Base-by-base conservation (phyloP, 1,140 invertebrate species). In the Drosophila ercepeae region DNA sequence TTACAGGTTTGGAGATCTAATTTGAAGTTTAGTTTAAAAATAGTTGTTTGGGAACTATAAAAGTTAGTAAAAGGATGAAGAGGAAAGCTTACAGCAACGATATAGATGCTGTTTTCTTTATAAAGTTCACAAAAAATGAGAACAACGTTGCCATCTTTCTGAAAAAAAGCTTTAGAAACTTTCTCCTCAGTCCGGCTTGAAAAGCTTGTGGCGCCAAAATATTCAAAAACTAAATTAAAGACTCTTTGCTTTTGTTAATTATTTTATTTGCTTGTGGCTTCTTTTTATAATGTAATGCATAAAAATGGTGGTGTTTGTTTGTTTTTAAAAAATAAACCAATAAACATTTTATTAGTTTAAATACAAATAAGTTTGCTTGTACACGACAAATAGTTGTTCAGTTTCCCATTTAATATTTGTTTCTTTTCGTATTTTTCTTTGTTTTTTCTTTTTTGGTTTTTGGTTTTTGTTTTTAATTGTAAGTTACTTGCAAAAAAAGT, bases 341-440 rank as follows among this genome's bases (percentile, higher is more conserved):
- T 84, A 83, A 78, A 84, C 81, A 79, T 75, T 75, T 79, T 68
- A 84, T 86, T 86, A 84, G 81, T 78, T 75, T 49, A 7, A 78
- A 84, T 84, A 84, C 60, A 84, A 84, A 86, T 78, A 75, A 83
- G 73, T 75, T 83, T 73, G 78, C 70, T 84, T 78, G 60, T 71
- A 84, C 60, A 83, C 79, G 79, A 83, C 79, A 83, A 84, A 78
- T 78, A 83, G 51, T 75, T 75, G 57, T 69, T 78, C 39, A 54
- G 42, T 73, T 78, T 39, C 46, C 59, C 53, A 57, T 70, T 57
- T 54, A 11, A 23, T 49, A 14, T 11, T 49, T 39, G 18, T 45
- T 45, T 54, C 54, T 25, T 19, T 29, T 25, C n/a, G n/a, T n/a
- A n/a, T n/a, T n/a, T n/a, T n/a, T n/a, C n/a, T n/a, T n/a, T n/a